A percentile compares a stretch with the other conserved stretches of the same genome.
These are phyloP conservation scores for Polydrusus cervinus DNA, from an alignment of 2,888 invertebrate genomes.

Conservation along the genomic window DNA sequence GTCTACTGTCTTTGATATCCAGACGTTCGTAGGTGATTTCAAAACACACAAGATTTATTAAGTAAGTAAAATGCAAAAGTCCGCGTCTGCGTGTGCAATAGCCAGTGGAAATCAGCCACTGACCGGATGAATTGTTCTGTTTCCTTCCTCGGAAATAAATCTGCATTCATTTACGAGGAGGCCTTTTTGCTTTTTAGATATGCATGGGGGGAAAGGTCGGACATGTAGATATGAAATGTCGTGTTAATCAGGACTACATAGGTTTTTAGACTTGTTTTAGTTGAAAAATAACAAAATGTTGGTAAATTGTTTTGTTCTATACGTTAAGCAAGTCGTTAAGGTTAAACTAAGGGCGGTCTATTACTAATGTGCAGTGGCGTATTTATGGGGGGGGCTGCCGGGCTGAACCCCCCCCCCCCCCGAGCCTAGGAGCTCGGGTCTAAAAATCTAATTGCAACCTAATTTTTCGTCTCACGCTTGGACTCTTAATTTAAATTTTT, in stretches of 20 bases:
- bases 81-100: conserved; percentile 67
- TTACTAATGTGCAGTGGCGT: too few relatives aligned
- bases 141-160: conserved; percentile 67
- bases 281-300: too few relatives aligned
- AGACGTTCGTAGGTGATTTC: conserved; percentile 1
- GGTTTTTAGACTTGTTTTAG: background rate
- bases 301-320: background rate
- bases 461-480: too few relatives aligned
- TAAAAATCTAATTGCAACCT: too few relatives aligned
- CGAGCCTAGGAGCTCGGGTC: too few relatives aligned
- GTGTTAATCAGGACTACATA: conserved; percentile 6
- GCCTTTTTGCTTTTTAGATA: background rate
- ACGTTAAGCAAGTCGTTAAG: background rate
- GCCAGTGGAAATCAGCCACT: conserved; percentile 61
- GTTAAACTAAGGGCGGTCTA: too few relatives aligned
- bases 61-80: conserved; percentile 63
- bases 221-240: background rate
- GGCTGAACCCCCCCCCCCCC: too few relatives aligned
- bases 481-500: too few relatives aligned
- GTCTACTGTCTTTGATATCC: conserved; percentile 5
- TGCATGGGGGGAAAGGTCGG: background rate
- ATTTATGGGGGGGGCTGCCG: too few relatives aligned
- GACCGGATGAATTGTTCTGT: conserved; percentile 68
- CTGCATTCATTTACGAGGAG: conserved; percentile 31
- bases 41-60: conserved; percentile 51